These are phyloP conservation scores for Apteryx owenii DNA, from an alignment of 2,113 vertebrate species.

Conservation along the genomic window DNA sequence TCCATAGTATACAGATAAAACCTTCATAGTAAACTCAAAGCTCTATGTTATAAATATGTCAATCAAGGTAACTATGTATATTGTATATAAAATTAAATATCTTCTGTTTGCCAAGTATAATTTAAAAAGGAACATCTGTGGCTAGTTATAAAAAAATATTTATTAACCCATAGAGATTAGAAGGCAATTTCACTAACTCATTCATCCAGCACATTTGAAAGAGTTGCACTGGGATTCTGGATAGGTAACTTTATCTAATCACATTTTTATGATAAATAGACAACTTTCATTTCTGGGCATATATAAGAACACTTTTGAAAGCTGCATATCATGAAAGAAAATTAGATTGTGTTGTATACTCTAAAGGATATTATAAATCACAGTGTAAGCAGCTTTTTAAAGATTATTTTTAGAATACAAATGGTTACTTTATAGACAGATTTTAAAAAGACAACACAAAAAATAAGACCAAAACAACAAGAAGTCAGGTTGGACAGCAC, in stretches of 20 bases:
- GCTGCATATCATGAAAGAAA: constrained; percentile 38
- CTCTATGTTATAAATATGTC: constrained; percentile 68
- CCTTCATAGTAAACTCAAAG: constrained; percentile 58
- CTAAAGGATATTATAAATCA: constrained; percentile 49
- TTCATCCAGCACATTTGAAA: not conserved
- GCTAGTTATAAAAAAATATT: constrained; percentile 61
- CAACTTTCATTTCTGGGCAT: constrained; percentile 34
- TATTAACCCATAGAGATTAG: constrained; percentile 47
- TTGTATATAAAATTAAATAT: constrained; percentile 71
- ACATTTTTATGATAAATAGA: constrained; percentile 40
- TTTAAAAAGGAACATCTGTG: constrained; percentile 68
- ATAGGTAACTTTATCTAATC: constrained; percentile 15
- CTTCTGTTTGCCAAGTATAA: constrained; percentile 67
- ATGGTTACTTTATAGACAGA: constrained; percentile 7
- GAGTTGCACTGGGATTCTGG: not conserved
- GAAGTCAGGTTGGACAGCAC: not conserved
- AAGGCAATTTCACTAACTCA: constrained; percentile 30
- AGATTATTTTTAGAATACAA: constrained; percentile 15
- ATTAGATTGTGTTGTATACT: not conserved
- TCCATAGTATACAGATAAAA: constrained; percentile 43
- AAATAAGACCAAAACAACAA: not conserved
- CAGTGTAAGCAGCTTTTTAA: constrained; percentile 36
- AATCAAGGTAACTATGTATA: constrained; percentile 65
- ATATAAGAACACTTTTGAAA: constrained; percentile 53
- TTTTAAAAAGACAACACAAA: not conserved